Evolutionary conservation across 2,888 invertebrate genomes (phyloP), one percentile per base, ranked within the genome.

Genomic region (Cylindroiulus punctatus): DNA sequence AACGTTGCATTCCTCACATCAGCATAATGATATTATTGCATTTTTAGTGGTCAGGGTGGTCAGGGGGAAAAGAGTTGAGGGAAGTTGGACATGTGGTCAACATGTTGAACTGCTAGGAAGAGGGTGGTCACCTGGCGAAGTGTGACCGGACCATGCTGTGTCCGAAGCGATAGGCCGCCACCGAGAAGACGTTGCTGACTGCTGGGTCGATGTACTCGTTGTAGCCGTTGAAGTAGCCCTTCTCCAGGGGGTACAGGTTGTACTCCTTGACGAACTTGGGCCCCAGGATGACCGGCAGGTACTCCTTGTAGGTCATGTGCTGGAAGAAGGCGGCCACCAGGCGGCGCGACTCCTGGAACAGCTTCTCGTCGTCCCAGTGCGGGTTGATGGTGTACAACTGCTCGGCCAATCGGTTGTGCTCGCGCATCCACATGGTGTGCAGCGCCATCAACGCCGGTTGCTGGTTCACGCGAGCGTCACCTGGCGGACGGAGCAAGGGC

Each of bases 161-260:
- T 86, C 90, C 90, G 85, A 90, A 89, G 30, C 90, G 88, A 88
- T 89, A 90, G 5, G 90, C 90, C 22, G 90, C 90, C 0, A 90
- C 87, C 2, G 89, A 88, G 87, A 90, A 91, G 14, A 88, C 89
- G 85, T 89, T 89, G 0, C 89, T 88, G 40, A 90, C 88, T 4
- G 88, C 88, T 0, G 90, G 89, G 86, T 89, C 89, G 26, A 90
- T 86, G 40, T 87, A 84, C 1, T 88, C 86, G 82, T 89, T 87
- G 57, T 89, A 89, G 22, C 87, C 88, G 32, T 88, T 87, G 85
- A 88, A 90, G 87, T 89, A 89, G 0, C 90, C 90, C 14, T 88
- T 85, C 0, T 87, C 26, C 42, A 86, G 88, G 0, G 89, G 87
- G 10, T 87, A 87, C 57, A 91, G 88, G 10, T 89, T 89, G 86